Evolutionary conservation across 2,113 vertebrate genomes (phyloP).

Genomic region (Dolichallabes microphthalmus): DNA sequence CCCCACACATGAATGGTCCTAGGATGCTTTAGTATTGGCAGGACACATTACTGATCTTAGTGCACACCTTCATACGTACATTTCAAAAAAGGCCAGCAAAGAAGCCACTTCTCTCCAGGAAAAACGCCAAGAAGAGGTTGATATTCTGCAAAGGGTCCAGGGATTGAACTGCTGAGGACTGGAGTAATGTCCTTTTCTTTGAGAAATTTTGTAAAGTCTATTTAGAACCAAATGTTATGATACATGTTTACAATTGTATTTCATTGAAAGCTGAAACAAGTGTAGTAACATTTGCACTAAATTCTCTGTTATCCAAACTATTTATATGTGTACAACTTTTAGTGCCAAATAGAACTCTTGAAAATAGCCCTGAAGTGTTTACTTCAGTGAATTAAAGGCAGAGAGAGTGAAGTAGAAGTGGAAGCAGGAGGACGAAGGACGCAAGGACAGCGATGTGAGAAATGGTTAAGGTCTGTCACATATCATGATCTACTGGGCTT

Average conservation of each 20-base stretch:
- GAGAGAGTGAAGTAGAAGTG: not conserved
- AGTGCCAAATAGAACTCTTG: not conserved
- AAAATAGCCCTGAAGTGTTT: not conserved
- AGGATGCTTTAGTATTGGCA: too few species aligned
- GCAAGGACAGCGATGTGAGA: constrained; percentile 41
- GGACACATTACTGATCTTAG: too few species aligned
- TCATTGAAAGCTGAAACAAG: not conserved
- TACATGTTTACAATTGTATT: not conserved
- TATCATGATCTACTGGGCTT: constrained; percentile 13
- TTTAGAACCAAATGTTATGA: not conserved
- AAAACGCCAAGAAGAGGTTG: too few species aligned
- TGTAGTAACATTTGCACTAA: not conserved
- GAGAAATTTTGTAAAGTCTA: not conserved
- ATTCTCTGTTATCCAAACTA: not conserved
- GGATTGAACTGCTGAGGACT: too few species aligned
- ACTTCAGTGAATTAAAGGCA: not conserved
- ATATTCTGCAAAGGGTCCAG: too few species aligned
- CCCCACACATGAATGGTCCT: too few species aligned
- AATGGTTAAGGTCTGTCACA: constrained; percentile 30
- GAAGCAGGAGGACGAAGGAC: not conserved
- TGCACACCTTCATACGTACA: too few species aligned
- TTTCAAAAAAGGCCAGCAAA: too few species aligned
- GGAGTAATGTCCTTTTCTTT: too few species aligned
- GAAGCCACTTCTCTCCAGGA: too few species aligned
- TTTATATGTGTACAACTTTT: not conserved